Percentiles rank a stretch among this genome's conserved stretches.
These are phyloP conservation scores for Notocelia uddmanniana DNA, from an alignment of 2,888 invertebrate species.

Conservation along the genomic window DNA sequence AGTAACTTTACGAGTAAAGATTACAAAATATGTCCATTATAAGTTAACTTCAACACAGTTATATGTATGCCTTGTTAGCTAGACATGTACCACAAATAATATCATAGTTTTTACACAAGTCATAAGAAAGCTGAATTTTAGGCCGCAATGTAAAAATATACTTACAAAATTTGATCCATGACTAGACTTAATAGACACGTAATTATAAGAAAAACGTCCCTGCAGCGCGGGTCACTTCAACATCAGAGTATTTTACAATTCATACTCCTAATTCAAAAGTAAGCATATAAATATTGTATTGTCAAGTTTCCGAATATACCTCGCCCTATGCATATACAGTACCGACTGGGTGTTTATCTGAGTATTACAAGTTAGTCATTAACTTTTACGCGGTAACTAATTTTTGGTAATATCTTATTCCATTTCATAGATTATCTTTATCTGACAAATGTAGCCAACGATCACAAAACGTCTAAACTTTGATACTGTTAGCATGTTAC, in stretches of 20 bases:
- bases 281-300: slow-evolving; percentile 78
- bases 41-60: slow-evolving; percentile 20
- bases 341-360: slow-evolving; percentile 65
- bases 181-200: slow-evolving; percentile 63
- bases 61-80: slow-evolving; percentile 26
- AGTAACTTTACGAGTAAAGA: slow-evolving; percentile 24
- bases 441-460: slow-evolving; percentile 51
- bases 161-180: slow-evolving; percentile 64
- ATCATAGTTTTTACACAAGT: slow-evolving; percentile 50
- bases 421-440: slow-evolving; percentile 34
- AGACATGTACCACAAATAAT: slow-evolving; percentile 35
- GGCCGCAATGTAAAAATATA: slow-evolving; percentile 62
- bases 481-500: slow-evolving; percentile 60
- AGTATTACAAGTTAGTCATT: slow-evolving; percentile 69
- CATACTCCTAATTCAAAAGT: slow-evolving; percentile 67
- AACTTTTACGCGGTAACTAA: slow-evolving; percentile 68
- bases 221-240: slow-evolving; percentile 41
- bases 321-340: slow-evolving; percentile 79
- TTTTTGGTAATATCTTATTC: slow-evolving; percentile 57
- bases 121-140: slow-evolving; percentile 50
- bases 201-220: slow-evolving; percentile 26
- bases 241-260: slow-evolving; percentile 55
- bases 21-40: slow-evolving; percentile 32
- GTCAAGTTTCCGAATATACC: slow-evolving; percentile 78
- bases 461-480: slow-evolving; percentile 79